phyloP scores from a whole-genome alignment of 2,888 invertebrate genomes.

The Diarsia brunnea region DNA sequence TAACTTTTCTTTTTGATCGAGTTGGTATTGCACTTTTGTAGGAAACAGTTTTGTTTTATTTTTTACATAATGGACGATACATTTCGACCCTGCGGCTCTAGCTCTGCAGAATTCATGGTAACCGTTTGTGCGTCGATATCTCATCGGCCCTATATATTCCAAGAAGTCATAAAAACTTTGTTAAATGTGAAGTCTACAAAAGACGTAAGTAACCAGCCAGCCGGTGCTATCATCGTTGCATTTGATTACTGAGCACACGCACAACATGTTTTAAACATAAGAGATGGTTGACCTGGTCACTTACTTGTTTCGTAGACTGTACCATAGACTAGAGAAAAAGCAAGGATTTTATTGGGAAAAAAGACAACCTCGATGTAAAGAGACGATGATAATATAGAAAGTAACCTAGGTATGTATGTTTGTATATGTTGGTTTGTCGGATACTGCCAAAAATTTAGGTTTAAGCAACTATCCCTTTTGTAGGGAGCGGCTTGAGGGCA shows the following conservation, averaged over 20 bases:
- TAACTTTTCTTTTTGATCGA: not conserved
- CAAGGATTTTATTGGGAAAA: not conserved
- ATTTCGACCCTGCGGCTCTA: not conserved
- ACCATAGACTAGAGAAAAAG: slow-evolving; percentile 13
- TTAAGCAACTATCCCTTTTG: too few species aligned
- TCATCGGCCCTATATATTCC: too few species aligned
- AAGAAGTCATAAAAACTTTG: too few species aligned
- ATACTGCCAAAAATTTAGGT: slow-evolving; percentile 69
- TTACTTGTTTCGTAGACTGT: slow-evolving; percentile 15
- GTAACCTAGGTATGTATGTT: slow-evolving; percentile 46
- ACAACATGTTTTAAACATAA: slow-evolving; percentile 3
- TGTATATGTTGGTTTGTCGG: slow-evolving; percentile 62
- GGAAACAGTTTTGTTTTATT: not conserved
- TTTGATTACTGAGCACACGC: not conserved
- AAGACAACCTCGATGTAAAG: slow-evolving; percentile 18
- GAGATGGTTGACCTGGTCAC: not conserved
- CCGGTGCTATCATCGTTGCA: not conserved
- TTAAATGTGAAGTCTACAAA: slow-evolving; percentile 10
- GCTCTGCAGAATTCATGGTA: not conserved
- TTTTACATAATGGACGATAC: not conserved
- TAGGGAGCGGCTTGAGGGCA: slow-evolving; percentile 38
- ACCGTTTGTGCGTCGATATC: not conserved
- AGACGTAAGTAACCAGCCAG: slow-evolving; percentile 1
- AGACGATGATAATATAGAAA: slow-evolving; percentile 36
- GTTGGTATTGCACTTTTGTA: not conserved